Percentiles rank a stretch among this genome's conserved stretches.
Conservation (phyloP, 2,113 vertebrate species). For the cattle (Bos taurus) region DNA sequence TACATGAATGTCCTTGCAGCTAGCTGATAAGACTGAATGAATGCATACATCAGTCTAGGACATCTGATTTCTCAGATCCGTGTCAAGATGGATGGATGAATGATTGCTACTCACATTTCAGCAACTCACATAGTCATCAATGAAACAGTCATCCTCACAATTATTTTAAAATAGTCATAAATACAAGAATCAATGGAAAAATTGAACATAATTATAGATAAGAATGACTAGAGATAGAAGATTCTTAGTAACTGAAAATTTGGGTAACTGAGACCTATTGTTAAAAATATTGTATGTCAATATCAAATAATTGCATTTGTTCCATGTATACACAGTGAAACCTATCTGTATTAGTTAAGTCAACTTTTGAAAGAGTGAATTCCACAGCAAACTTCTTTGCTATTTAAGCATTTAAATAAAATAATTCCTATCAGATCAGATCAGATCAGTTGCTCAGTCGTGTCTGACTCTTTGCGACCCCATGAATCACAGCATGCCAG, state of each 20-base stretch:
- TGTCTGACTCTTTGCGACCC: too few species aligned
- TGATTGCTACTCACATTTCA: background rate
- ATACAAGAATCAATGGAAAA: background rate
- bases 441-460: too few species aligned
- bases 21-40: background rate
- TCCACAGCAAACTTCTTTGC: background rate
- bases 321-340: background rate
- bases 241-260: background rate
- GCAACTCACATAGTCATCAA: background rate
- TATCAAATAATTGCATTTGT: background rate
- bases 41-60: background rate
- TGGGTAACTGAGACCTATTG: background rate
- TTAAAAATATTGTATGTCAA: background rate
- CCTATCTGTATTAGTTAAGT: background rate
- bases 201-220: background rate
- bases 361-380: background rate
- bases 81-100: background rate
- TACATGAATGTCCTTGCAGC: background rate
- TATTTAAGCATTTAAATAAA: background rate
- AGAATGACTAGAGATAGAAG: background rate
- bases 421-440: background rate
- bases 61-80: background rate
- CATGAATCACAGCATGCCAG: too few species aligned
- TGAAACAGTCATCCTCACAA: background rate
- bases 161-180: background rate